These are phyloP conservation scores for Troides aeacus DNA, from an alignment of 2,888 invertebrate genomes.

Conservation along the genomic window DNA sequence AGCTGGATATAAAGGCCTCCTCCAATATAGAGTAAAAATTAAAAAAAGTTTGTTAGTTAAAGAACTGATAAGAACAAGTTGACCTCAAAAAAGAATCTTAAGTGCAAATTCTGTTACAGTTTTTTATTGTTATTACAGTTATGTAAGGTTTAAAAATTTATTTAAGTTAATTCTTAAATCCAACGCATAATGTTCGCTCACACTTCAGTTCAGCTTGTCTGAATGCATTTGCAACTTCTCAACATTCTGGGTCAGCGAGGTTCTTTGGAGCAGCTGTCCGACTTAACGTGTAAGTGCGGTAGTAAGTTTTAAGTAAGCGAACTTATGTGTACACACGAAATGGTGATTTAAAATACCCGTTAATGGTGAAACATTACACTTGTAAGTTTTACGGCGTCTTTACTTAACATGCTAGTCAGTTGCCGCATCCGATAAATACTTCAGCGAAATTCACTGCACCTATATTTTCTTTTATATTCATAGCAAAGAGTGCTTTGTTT, in stretches of 20 bases:
- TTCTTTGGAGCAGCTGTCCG: slow-evolving; percentile 13
- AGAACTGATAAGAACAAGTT: no score
- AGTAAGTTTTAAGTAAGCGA: slow-evolving; percentile 9
- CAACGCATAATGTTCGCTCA: not conserved
- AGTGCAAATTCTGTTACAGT: not conserved
- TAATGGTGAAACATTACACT: no score
- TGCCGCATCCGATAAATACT: no score
- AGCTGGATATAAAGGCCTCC: no score
- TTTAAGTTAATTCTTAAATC: slow-evolving; percentile 1
- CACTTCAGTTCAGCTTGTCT: slow-evolving; percentile 4
- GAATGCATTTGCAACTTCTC: slow-evolving; percentile 22
- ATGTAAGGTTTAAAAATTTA: not conserved
- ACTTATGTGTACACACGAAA: not conserved
- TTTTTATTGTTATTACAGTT: not conserved
- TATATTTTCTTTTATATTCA: no score
- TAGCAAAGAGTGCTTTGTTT: no score
- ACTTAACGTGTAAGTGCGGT: slow-evolving; percentile 15
- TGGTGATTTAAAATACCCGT: not conserved
- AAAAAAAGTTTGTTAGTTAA: no score
- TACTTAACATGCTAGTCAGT: no score
- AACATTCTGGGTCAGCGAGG: slow-evolving; percentile 27
- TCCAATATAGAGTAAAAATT: no score
- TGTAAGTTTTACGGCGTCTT: no score
- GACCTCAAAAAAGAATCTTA: no score
- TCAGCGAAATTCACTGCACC: no score